Percentiles rank a stretch among this genome's conserved stretches.
These are phyloP conservation scores for Speoplatyrhinus poulsoni DNA, from an alignment of 2,113 vertebrate species.

Conservation along the genomic window DNA sequence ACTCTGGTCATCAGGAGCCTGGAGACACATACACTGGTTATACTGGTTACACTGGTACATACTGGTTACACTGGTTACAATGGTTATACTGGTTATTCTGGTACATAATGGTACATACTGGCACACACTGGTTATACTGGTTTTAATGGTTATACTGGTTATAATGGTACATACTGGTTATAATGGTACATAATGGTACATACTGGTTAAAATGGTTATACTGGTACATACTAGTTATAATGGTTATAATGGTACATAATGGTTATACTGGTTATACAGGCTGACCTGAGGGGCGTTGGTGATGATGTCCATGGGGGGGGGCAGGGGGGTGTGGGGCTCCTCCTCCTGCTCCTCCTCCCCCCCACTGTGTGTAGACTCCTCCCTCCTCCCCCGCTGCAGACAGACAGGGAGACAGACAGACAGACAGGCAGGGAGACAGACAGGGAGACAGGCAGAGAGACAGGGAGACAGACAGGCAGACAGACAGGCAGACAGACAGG, in stretches of 20 bases:
- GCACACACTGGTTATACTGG: background rate
- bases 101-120: too few species aligned
- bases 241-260: too few species aligned
- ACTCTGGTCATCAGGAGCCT: conserved; percentile 85
- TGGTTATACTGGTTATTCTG: too few species aligned
- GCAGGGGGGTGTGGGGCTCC: conserved; percentile 90
- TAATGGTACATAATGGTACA: too few species aligned
- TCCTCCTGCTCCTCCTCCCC: conserved; percentile 96
- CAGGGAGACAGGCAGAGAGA: too few species aligned
- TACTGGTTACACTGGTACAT: background rate
- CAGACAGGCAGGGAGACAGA: too few species aligned
- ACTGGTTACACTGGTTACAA: background rate
- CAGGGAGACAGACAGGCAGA: too few species aligned
- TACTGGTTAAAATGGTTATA: too few species aligned
- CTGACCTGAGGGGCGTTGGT: conserved; percentile 91
- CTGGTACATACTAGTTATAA: conserved; percentile 1
- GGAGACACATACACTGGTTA: conserved; percentile 29
- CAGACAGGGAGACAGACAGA: background rate
- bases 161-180: background rate
- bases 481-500: too few species aligned
- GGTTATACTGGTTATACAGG: too few species aligned
- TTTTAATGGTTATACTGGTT: background rate
- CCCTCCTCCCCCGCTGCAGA: conserved; percentile 88
- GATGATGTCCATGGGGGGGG: conserved; percentile 98
- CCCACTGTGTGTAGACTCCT: conserved; percentile 78